Conservation (phyloP, 2,797 vertebrate genomes). For the Myiothlypis chrysogaster region DNA sequence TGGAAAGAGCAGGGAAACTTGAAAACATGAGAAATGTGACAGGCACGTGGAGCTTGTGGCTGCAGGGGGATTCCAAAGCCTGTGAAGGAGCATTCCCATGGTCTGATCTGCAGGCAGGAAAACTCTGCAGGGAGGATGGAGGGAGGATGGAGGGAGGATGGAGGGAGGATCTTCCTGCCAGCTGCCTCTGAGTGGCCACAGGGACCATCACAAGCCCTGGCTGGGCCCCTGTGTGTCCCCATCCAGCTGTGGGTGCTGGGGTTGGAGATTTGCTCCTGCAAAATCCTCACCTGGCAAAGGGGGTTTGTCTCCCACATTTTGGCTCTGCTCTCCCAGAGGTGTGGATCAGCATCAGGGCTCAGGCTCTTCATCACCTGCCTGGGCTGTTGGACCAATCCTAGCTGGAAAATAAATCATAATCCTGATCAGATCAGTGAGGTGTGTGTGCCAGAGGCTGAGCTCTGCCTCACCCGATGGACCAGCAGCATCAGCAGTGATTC, state of each 20-base stretch:
- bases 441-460: not conserved
- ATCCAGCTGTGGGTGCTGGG: not conserved
- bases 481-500: not conserved
- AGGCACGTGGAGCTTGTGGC: fast-evolving
- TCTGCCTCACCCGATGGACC: not conserved
- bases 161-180: not conserved
- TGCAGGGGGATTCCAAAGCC: not conserved
- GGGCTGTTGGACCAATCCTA: not conserved
- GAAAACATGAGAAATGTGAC: not conserved
- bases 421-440: fast-evolving
- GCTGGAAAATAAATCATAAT: not conserved
- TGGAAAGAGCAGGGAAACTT: not conserved
- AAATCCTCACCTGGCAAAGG: not conserved
- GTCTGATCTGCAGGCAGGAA: not conserved
- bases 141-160: not conserved
- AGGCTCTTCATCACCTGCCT: not conserved
- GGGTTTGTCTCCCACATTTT: not conserved
- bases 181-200: not conserved
- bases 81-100: not conserved
- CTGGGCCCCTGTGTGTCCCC: fast-evolving
- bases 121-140: not conserved
- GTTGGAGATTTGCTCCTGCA: fast-evolving
- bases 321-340: not conserved
- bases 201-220: not conserved
- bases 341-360: not conserved